Evolutionary conservation across 2,797 vertebrate genomes (phyloP).

Genomic region (Cyprinella venusta): DNA sequence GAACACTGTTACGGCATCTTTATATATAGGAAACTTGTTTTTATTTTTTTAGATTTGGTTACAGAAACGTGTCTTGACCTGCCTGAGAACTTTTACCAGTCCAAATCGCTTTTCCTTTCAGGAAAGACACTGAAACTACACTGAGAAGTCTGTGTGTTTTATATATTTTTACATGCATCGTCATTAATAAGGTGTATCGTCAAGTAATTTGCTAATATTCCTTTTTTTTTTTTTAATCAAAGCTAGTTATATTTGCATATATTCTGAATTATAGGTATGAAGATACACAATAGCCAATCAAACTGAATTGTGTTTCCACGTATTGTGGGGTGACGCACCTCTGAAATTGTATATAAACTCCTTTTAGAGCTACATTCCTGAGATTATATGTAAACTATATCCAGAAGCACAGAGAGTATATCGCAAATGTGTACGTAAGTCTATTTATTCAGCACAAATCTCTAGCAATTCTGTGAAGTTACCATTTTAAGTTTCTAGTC

Average conservation of each 20-base stretch:
- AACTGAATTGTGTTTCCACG: not conserved
- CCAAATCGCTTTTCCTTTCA: conserved; percentile 3
- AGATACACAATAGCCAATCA: not conserved
- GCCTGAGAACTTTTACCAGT: conserved; percentile 19
- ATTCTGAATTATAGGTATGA: conserved; percentile 6
- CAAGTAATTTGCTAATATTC: not conserved
- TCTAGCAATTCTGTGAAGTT: not conserved
- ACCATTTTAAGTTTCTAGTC: not conserved
- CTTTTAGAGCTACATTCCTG: conserved; percentile 31
- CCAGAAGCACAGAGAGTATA: conserved; percentile 4
- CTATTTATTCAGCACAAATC: conserved; percentile 30
- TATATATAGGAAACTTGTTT: conserved; percentile 16
- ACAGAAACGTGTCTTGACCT: conserved; percentile 35
- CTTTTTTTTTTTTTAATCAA: not conserved
- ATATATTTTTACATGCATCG: conserved; percentile 15
- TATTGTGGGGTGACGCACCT: not conserved
- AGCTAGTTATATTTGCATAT: conserved; percentile 19
- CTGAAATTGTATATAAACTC: not conserved
- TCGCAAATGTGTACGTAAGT: not conserved
- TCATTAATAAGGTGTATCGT: not conserved
- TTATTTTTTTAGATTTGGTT: conserved; percentile 36
- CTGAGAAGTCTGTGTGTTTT: not conserved
- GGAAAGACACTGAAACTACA: conserved; percentile 10
- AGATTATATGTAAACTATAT: conserved; percentile 14
- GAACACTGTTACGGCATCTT: not conserved